Evolutionary conservation across 2,888 invertebrate species (phyloP).

Genomic region (Andrena praecox): DNA sequence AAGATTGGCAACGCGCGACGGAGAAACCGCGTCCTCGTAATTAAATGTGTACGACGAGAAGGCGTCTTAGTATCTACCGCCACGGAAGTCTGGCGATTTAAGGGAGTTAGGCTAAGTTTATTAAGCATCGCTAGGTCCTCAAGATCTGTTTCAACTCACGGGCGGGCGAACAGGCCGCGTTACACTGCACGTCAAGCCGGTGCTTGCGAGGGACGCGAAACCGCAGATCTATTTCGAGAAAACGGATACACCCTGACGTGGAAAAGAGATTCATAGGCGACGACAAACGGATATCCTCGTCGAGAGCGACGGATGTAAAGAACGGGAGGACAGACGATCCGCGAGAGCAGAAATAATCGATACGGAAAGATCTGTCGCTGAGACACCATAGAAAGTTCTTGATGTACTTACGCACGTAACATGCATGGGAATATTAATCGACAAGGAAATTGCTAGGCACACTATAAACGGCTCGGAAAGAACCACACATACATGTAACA

Average conservation of each 20-base stretch:
- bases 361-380: neutral
- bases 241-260: neutral
- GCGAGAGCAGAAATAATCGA: neutral
- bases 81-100: neutral
- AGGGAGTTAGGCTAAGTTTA: constrained; percentile 8
- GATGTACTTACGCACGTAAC: constrained; percentile 1
- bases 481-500: neutral
- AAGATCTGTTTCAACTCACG: constrained; percentile 13
- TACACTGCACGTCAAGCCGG: neutral
- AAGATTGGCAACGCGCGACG: neutral
- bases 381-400: neutral
- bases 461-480: neutral
- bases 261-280: too few species aligned
- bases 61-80: neutral
- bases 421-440: neutral
- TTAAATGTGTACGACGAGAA: neutral
- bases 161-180: neutral
- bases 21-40: neutral
- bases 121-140: neutral
- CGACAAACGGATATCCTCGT: neutral
- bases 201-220: neutral
- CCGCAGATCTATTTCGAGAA: constrained; percentile 2
- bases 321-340: neutral
- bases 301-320: neutral
- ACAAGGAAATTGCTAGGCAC: neutral